Percentiles rank a stretch among this genome's conserved stretches.
These are phyloP conservation scores for Chauna torquata DNA, from an alignment of 2,113 vertebrate genomes.

Conservation along the genomic window DNA sequence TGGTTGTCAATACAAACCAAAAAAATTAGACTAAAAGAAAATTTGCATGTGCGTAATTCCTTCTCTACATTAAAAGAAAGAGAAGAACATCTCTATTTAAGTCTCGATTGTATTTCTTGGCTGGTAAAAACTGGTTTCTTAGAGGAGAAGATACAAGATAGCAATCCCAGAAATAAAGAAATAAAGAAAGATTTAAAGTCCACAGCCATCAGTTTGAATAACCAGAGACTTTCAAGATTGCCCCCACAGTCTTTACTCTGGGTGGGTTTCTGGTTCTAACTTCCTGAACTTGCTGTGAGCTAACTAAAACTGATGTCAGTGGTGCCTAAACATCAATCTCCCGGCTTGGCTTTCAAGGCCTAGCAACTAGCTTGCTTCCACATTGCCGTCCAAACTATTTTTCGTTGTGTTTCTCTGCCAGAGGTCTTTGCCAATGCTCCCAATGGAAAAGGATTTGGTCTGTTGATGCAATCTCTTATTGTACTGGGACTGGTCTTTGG, in stretches of 20 bases:
- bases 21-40: not conserved
- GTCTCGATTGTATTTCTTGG: not conserved
- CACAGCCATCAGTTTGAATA: not conserved
- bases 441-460: not conserved
- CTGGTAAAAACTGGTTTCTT: not conserved
- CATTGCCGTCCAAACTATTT: rapidly evolving
- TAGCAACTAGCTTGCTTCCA: not conserved
- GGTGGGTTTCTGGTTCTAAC: not conserved
- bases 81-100: not conserved
- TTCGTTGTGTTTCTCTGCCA: not conserved
- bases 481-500: not conserved
- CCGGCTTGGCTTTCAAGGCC: not conserved
- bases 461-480: not conserved
- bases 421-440: not conserved
- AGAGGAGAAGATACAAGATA: not conserved
- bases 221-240: not conserved
- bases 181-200: not conserved
- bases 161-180: not conserved
- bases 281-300: not conserved
- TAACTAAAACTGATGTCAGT: not conserved
- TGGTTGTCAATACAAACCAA: not conserved
- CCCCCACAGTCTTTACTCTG: not conserved
- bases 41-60: not conserved
- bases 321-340: not conserved
- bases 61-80: not conserved